Evolutionary conservation across 2,113 vertebrate genomes (phyloP), one percentile per base, ranked within the genome.

Genomic region (Emydura subglobosa): DNA sequence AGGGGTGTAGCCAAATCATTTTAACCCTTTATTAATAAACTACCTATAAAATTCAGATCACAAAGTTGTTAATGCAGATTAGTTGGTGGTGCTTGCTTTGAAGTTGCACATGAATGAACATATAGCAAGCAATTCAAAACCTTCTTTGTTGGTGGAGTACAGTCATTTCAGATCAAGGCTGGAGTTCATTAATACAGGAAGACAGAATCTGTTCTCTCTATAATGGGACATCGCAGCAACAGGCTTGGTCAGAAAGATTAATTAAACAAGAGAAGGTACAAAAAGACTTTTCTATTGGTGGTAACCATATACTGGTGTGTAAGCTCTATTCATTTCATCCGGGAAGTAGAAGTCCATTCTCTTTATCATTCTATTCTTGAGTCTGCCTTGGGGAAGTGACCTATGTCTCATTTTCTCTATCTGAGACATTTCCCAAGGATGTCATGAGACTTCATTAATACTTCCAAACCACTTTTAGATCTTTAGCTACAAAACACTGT

Each of bases 151-250:
- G 83, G 57, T 44, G 65, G 87, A 96, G 85, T 87, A 79, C 68
- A 94, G 85, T 94, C 91, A 85, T 96, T 97, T 96, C 65, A 83
- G 78, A 95, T 92, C 89, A 96, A 95, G 79, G 85, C 1, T 94
- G 88, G 22, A 72, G 74, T 92, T 93, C 85, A 88, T 92, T 96
- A 95, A 44, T 89, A 95, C 57, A 90, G 76, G 47, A 90, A 94
- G 84, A 95, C 89, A 86, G 87, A 87, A 95, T 95, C n/a, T 86
- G 16, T 96, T 95, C 29, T 92, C n/a, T 92, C 80, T 49, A 49
- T 92, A 81, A 65, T 76, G 85, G 57, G 83, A 72, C 51, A 82
- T 91, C 47, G 83, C 57, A 57, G 24, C 76, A 92, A 47, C 29
- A 88, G 65, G 2, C 25, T 97, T 81, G 57, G 94, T 91, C 93